Evolutionary conservation across 2,113 vertebrate genomes (phyloP).

Genomic region (Rhadina sibilatrix): DNA sequence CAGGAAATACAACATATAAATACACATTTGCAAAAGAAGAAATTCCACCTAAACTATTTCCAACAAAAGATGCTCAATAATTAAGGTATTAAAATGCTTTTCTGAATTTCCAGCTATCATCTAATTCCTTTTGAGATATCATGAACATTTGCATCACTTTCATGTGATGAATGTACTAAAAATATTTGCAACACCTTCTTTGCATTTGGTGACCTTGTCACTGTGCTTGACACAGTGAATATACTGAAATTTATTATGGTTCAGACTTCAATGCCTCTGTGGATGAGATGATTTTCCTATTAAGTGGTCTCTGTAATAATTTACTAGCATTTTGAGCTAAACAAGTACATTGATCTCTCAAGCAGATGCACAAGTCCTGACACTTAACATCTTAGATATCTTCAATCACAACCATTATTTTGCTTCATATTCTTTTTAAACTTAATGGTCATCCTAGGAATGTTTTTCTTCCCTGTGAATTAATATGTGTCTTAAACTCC

Average conservation of each 20-base stretch:
- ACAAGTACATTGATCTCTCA: conserved; percentile 17
- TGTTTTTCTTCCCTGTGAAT: neutral
- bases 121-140: neutral
- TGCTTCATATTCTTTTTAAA: neutral
- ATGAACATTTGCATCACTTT: neutral
- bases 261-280: neutral
- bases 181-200: neutral
- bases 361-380: neutral
- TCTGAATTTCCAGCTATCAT: neutral
- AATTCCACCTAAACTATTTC: neutral
- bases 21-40: neutral
- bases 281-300: conserved; percentile 36
- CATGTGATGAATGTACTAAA: neutral
- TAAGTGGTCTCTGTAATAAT: conserved; percentile 19
- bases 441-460: neutral
- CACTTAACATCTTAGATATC: neutral
- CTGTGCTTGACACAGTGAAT: neutral
- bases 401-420: neutral
- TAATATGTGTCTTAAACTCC: neutral
- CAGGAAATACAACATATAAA: neutral
- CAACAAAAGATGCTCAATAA: neutral
- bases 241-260: conserved; percentile 3
- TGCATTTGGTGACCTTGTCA: neutral
- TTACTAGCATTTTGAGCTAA: conserved; percentile 16
- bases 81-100: neutral